Percentiles rank a stretch among this genome's conserved stretches.
These are phyloP conservation scores for Lucifuga dentata DNA, from an alignment of 2,113 vertebrate species.

Conservation along the genomic window DNA sequence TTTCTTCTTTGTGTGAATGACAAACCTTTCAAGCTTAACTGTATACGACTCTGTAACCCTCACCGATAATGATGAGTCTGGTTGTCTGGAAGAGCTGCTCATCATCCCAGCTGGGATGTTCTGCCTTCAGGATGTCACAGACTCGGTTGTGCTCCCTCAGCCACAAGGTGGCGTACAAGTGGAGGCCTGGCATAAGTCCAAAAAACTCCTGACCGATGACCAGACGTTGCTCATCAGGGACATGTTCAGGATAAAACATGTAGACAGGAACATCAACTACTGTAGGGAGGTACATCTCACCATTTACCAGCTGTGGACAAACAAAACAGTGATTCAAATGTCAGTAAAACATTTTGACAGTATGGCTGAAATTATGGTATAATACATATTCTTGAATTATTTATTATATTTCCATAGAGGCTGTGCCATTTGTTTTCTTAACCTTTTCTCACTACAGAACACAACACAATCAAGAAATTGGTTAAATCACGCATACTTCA, in stretches of 20 bases:
- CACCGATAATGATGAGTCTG: conserved; percentile 95
- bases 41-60: conserved; percentile 9
- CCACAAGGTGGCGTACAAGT: conserved; percentile 91
- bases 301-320: conserved; percentile 83
- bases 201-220: conserved; percentile 92
- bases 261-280: conserved; percentile 80
- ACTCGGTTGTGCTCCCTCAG: conserved; percentile 94
- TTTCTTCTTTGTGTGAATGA: too few species aligned
- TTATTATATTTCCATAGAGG: too few species aligned
- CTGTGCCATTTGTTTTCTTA: too few species aligned
- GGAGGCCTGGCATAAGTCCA: conserved; percentile 91
- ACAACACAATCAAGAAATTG: too few species aligned
- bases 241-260: conserved; percentile 87
- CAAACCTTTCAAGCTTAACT: too few species aligned
- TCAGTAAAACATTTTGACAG: not conserved
- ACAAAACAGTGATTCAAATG: not conserved
- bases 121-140: conserved; percentile 90
- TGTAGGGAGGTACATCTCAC: conserved; percentile 89
- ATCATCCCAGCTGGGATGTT: conserved; percentile 92
- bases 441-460: too few species aligned
- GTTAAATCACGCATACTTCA: too few species aligned
- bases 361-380: too few species aligned
- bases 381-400: too few species aligned
- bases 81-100: conserved; percentile 97
- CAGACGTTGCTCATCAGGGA: conserved; percentile 79